Percentiles rank a stretch among this genome's conserved stretches.
Evolutionary conservation across 2,888 invertebrate species (phyloP).

Genomic region (Carabus problematicus): DNA sequence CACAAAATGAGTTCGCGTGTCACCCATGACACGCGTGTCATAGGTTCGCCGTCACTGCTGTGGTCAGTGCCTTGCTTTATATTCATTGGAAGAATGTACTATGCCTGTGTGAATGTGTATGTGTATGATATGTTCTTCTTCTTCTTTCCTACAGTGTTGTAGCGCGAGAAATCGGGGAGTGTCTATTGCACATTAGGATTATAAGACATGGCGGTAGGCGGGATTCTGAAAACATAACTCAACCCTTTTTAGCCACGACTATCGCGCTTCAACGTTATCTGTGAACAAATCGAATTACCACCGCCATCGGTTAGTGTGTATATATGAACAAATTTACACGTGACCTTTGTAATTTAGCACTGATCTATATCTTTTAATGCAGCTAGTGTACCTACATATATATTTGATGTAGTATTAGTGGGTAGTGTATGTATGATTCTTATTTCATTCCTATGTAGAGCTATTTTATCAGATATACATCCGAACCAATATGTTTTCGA

Average conservation of each 20-base stretch:
- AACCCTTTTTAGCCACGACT: slow-evolving; percentile 32
- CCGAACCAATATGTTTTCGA: no score
- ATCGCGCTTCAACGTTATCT: slow-evolving; percentile 22
- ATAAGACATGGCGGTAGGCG: slow-evolving; percentile 30
- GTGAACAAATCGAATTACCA: slow-evolving; percentile 35
- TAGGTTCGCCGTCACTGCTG: no score
- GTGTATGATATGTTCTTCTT: no score
- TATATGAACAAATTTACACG: slow-evolving; percentile 29
- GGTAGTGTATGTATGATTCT: no score
- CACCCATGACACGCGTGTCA: no score
- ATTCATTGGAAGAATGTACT: no score
- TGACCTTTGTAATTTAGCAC: slow-evolving; percentile 8
- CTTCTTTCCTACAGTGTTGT: background rate
- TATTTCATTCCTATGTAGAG: no score
- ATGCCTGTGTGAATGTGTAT: background rate
- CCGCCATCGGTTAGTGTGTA: background rate
- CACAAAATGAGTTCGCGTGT: no score
- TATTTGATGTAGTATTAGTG: no score
- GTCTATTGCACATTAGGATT: slow-evolving; percentile 36
- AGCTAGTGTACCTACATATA: slow-evolving; percentile 4
- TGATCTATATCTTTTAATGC: slow-evolving; percentile 34
- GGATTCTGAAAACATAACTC: slow-evolving; percentile 32
- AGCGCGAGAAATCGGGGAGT: slow-evolving; percentile 40
- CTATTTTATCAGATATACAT: no score
- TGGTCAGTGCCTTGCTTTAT: no score